Evolutionary conservation across 2,797 vertebrate genomes (phyloP).

Genomic region (Sebastes diploproa): DNA sequence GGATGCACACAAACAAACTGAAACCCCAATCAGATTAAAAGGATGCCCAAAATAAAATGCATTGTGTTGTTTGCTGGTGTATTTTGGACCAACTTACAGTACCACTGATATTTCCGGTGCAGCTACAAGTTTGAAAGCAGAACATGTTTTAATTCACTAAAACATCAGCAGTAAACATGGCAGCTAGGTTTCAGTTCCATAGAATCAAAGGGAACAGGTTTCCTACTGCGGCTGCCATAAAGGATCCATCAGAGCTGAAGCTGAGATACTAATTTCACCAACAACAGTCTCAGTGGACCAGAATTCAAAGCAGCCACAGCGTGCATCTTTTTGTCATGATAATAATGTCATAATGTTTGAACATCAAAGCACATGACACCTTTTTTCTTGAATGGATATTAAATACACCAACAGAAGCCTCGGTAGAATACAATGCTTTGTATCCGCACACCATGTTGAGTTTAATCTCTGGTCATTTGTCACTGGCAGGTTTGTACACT

Average conservation of each 20-base stretch:
- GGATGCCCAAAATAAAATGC: not conserved
- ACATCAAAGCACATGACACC: slow-evolving; percentile 6
- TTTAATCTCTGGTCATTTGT: slow-evolving; percentile 30
- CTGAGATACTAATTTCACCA: slow-evolving; percentile 2
- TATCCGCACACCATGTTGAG: not conserved
- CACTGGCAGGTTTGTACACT: not conserved
- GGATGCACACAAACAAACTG: no score
- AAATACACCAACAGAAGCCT: not conserved
- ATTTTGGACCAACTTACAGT: not conserved
- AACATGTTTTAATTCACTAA: not conserved
- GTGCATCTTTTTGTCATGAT: slow-evolving; percentile 12
- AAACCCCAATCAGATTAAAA: not conserved
- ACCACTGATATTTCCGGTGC: not conserved
- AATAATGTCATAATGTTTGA: slow-evolving; percentile 16
- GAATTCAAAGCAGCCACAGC: slow-evolving; percentile 10
- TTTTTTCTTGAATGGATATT: slow-evolving; percentile 4
- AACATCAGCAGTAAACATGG: not conserved
- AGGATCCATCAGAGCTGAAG: not conserved
- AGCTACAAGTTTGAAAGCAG: not conserved
- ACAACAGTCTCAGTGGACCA: slow-evolving; percentile 3
- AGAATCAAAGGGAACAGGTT: not conserved
- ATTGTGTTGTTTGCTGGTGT: not conserved
- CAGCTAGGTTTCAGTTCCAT: not conserved
- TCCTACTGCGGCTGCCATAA: not conserved
- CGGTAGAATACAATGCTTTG: not conserved